phyloP scores from a whole-genome alignment of 2,797 vertebrate genomes.

The Echiichthys vipera region DNA sequence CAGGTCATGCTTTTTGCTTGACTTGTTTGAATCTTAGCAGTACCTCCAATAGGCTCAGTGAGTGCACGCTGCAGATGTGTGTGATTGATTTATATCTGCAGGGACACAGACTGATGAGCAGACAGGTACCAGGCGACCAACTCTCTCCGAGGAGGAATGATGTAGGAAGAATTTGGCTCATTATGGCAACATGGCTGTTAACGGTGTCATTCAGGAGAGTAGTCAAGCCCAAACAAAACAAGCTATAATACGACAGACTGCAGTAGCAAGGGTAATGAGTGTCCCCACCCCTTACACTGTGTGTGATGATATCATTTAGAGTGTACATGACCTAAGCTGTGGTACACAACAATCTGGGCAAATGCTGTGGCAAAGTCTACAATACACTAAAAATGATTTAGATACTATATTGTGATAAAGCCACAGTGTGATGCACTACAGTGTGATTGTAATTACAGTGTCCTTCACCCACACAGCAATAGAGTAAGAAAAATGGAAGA shows the following conservation, averaged over 20 bases:
- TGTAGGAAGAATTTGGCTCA: conserved; percentile 30
- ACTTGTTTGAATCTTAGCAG: conserved; percentile 23
- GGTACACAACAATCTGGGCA: conserved; percentile 22
- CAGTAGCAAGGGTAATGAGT: conserved; percentile 17
- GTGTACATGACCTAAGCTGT: conserved; percentile 22
- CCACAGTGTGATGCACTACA: conserved; percentile 17
- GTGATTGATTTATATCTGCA: conserved; percentile 59
- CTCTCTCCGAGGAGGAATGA: conserved; percentile 28
- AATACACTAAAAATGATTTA: conserved; percentile 8
- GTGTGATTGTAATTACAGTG: conserved; percentile 46
- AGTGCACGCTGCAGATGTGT: conserved; percentile 9
- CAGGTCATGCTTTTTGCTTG: conserved; percentile 4
- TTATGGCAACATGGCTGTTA: conserved; percentile 52
- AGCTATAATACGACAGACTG: conserved; percentile 11
- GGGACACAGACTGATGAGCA: conserved; percentile 56
- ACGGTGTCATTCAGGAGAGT: conserved; percentile 45
- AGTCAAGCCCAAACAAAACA: conserved; percentile 39
- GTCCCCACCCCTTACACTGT: conserved; percentile 19
- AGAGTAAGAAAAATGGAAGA: conserved; percentile 45
- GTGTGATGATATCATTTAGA: conserved; percentile 41
- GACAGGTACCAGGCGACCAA: conserved; percentile 33
- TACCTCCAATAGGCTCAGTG: neutral
- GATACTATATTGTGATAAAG: conserved; percentile 28
- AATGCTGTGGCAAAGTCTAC: conserved; percentile 8
- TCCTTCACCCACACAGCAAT: conserved; percentile 38